A percentile compares a stretch with the other conserved stretches of the same genome.
phyloP scores from a whole-genome alignment of 2,888 invertebrate species.

The Drosophila testacea region DNA sequence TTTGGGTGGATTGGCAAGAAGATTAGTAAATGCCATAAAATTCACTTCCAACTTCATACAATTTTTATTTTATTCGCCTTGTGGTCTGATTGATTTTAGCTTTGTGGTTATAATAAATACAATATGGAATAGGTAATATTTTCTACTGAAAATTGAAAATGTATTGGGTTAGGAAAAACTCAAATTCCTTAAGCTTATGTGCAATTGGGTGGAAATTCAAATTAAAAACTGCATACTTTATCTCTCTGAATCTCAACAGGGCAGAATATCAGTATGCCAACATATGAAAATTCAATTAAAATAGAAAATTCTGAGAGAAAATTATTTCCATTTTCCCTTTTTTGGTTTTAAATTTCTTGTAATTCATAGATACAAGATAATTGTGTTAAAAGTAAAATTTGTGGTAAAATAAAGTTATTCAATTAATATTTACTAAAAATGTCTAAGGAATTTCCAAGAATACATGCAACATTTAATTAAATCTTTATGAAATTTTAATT shows the following conservation, averaged over 20 bases:
- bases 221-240: background rate
- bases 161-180: background rate
- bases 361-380: too few relatives aligned
- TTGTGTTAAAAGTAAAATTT: too few relatives aligned
- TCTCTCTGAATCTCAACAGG: background rate
- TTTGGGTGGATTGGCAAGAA: background rate
- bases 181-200: background rate
- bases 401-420: too few relatives aligned
- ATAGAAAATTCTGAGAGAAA: background rate
- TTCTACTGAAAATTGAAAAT: background rate
- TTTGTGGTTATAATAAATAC: background rate
- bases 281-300: background rate
- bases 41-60: constrained; percentile 10
- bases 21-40: constrained; percentile 4
- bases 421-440: too few relatives aligned
- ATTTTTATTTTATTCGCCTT: background rate
- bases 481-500: background rate
- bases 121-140: background rate
- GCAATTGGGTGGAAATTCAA: background rate
- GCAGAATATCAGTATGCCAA: too few relatives aligned
- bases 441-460: too few relatives aligned
- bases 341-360: too few relatives aligned
- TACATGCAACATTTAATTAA: too few relatives aligned
- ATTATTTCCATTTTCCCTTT: too few relatives aligned
- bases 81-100: constrained; percentile 13